These are phyloP conservation scores for Andrena flavipes DNA, from an alignment of 2,888 invertebrate species.

Conservation along the genomic window DNA sequence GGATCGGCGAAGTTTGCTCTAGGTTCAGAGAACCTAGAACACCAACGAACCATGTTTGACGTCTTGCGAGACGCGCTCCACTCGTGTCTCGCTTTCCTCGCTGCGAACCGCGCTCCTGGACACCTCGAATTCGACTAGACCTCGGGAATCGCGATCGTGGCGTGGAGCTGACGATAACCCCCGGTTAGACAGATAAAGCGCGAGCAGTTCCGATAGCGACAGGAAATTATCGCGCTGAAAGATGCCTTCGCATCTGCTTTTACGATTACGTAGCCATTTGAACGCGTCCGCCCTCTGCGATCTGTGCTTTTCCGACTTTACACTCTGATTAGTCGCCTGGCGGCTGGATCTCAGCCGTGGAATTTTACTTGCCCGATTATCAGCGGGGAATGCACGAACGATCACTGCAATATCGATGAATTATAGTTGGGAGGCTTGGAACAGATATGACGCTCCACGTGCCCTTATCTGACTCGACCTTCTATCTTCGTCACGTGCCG, in stretches of 20 bases:
- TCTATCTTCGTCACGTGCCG: conserved; percentile 9
- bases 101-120: not conserved
- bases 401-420: too few species aligned
- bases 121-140: conserved; percentile 8
- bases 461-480: too few species aligned
- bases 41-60: conserved; percentile 39
- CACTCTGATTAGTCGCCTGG: not conserved
- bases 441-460: too few species aligned
- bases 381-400: too few species aligned
- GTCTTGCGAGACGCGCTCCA: not conserved
- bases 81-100: not conserved
- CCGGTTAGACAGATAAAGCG: conserved; percentile 4
- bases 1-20: conserved; percentile 35
- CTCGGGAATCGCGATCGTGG: not conserved
- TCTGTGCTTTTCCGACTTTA: not conserved
- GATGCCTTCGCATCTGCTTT: not conserved
- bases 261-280: not conserved
- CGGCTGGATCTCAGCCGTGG: not conserved
- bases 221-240: conserved; percentile 5
- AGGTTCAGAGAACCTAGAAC: not conserved
- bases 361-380: not conserved
- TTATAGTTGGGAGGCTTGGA: too few species aligned
- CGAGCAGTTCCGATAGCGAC: not conserved
- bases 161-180: conserved; percentile 35
- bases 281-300: not conserved